A percentile compares a stretch with the other conserved stretches of the same genome.
These are phyloP conservation scores for Oncorhynchus kisutch DNA, from an alignment of 2,113 vertebrate species.

Conservation along the genomic window DNA sequence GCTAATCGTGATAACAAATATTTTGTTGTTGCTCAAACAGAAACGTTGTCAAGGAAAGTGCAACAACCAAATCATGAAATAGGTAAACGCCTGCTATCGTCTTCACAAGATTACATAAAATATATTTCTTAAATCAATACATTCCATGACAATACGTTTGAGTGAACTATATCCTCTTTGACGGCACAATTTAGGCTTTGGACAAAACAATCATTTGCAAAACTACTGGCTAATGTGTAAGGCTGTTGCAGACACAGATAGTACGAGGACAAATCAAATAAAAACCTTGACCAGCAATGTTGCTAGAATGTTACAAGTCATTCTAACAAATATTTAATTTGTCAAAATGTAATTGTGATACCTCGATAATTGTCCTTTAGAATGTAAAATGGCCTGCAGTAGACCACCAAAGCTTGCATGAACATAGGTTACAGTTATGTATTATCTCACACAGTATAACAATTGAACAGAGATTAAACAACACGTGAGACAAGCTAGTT, in stretches of 20 bases:
- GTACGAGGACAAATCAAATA: background rate
- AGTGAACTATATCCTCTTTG: background rate
- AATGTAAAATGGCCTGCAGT: background rate
- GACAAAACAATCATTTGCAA: too few species aligned
- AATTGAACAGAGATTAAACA: background rate
- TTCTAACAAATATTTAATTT: background rate
- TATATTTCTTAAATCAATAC: background rate
- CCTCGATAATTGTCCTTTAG: background rate
- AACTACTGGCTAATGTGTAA: background rate
- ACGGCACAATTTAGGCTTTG: too few species aligned
- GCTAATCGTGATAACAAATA: too few species aligned
- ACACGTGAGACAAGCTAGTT: background rate
- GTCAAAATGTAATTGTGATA: background rate
- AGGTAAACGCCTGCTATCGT: background rate
- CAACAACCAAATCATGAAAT: background rate
- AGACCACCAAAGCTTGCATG: slow-evolving; percentile 7
- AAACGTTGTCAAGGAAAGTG: background rate
- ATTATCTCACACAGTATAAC: background rate
- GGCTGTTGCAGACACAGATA: background rate
- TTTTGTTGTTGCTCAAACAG: too few species aligned
- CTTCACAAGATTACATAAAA: background rate
- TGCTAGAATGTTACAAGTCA: background rate
- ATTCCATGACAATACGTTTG: background rate
- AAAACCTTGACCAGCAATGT: background rate
- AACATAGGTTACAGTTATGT: background rate